Evolutionary conservation across 2,888 invertebrate species (phyloP).

Genomic region (Oscheius sp.): DNA sequence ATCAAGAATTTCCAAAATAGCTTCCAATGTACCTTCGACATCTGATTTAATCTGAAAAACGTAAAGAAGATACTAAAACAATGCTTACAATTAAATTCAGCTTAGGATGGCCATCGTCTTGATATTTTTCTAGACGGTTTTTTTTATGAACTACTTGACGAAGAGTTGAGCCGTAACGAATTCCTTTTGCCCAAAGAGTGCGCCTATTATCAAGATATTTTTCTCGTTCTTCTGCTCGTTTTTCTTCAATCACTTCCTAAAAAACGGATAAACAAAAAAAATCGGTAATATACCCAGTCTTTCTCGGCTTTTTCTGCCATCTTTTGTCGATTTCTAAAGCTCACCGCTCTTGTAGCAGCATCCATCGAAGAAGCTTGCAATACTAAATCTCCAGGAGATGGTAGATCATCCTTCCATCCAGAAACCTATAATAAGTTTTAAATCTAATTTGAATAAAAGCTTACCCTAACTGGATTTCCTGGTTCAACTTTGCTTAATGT

Average conservation of each 20-base stretch:
- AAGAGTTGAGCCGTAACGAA: conserved; percentile 52
- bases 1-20: conserved; percentile 87
- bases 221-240: conserved; percentile 55
- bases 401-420: conserved; percentile 87
- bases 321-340: conserved; percentile 77
- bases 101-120: conserved; percentile 42
- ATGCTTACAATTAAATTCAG: conserved; percentile 52
- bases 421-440: conserved; percentile 21
- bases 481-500: conserved; percentile 56
- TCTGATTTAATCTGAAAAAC: conserved; percentile 76
- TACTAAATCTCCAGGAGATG: conserved; percentile 86
- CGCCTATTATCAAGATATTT: conserved; percentile 63
- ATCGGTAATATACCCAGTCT: conserved; percentile 50
- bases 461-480: conserved; percentile 61
- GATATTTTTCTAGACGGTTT: conserved; percentile 50
- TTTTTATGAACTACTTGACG: conserved; percentile 51
- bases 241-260: conserved; percentile 46
- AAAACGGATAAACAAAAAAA: neutral
- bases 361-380: conserved; percentile 82
- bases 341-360: conserved; percentile 78
- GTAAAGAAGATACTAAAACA: neutral
- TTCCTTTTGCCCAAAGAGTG: conserved; percentile 46
- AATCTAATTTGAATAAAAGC: neutral
- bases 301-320: conserved; percentile 76
- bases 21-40: conserved; percentile 94